Conservation (phyloP, 2,797 vertebrate genomes). For the Apogon hyalosoma region DNA sequence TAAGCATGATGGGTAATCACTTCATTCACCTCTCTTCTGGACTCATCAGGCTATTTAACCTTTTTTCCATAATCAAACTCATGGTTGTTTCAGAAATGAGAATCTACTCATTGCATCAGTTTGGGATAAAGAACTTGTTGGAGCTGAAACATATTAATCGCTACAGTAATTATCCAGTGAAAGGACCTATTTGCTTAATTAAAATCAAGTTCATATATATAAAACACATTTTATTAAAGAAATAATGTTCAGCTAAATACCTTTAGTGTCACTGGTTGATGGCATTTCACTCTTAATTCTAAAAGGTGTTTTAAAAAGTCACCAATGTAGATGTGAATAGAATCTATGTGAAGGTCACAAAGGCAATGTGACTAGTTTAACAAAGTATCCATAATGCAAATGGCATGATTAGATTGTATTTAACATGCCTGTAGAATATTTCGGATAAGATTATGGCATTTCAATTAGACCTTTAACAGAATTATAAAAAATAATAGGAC, state of each 20-base stretch:
- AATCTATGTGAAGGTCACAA: constrained; percentile 11
- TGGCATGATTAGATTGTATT: neutral
- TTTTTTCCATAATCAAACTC: too few relatives aligned
- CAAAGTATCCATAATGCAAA: neutral
- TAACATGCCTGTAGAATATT: neutral
- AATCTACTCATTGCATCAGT: too few relatives aligned
- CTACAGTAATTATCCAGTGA: too few relatives aligned
- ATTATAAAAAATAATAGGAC: neutral
- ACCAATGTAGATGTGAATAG: neutral
- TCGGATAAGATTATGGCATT: neutral
- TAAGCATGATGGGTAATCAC: too few relatives aligned
- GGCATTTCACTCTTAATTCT: neutral
- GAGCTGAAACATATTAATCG: too few relatives aligned
- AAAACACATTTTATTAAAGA: too few relatives aligned
- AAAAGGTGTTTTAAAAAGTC: neutral
- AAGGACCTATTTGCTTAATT: too few relatives aligned
- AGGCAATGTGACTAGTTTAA: neutral
- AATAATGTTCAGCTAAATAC: neutral
- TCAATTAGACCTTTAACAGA: neutral
- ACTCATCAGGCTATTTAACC: too few relatives aligned
- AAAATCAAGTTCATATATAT: too few relatives aligned
- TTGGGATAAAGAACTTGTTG: too few relatives aligned
- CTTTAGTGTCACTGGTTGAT: neutral
- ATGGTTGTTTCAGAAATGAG: too few relatives aligned
- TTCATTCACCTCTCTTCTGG: too few relatives aligned